Base-by-base conservation (phyloP, 2,113 vertebrate genomes). In the Cephalopterus ornatus region DNA sequence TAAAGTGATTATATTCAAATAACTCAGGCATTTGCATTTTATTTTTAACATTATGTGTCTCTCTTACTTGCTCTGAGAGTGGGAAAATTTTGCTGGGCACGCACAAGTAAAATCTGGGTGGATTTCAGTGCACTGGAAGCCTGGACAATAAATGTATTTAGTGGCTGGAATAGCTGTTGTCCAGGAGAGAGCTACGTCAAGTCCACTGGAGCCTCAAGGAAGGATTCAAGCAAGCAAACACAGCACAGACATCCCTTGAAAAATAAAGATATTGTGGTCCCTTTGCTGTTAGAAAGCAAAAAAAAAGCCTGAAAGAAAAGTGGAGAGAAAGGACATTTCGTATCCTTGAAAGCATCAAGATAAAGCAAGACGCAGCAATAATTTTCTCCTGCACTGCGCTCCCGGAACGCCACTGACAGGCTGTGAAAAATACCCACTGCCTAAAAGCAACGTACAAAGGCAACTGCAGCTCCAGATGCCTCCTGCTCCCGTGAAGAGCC, bases 1-100 rank as follows among this genome's bases (percentile, higher is more conserved):
- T 91, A 95, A 94, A 96, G 67, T 88, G 71, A 95, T 92, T 95
- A 94, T 89, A 97, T 96, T 92, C 83, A 96, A 96, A 95, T 95
- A 92, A 95, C 75, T 91, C 76, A 76, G 52, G 50, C 84, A 96
- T 95, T 96, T 94, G 72, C 91, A 92, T 96, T 95, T 97, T 95
- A 94, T 95, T 96, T 96, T 94, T 95, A 94, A 93, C 93, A 59
- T 66, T 61, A 27, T 9, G 12, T 4, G 11, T 50, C 27, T 90
- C 58, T 49, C 39, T 58, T 17, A 30, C 67, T 93, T 76, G 58
- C 58, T 88, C 47, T n/a, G 58, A 55, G n/a, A 26, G 26, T 66
- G 17, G 13, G 44, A 37, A 35, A 52, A 35, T 32, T 37, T 44
- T 92, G 24, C 78, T 77, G 56, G 44, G 23, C 41, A 3, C 46